Conservation (phyloP, 2,797 vertebrate genomes). For the Galagoides demidoff region DNA sequence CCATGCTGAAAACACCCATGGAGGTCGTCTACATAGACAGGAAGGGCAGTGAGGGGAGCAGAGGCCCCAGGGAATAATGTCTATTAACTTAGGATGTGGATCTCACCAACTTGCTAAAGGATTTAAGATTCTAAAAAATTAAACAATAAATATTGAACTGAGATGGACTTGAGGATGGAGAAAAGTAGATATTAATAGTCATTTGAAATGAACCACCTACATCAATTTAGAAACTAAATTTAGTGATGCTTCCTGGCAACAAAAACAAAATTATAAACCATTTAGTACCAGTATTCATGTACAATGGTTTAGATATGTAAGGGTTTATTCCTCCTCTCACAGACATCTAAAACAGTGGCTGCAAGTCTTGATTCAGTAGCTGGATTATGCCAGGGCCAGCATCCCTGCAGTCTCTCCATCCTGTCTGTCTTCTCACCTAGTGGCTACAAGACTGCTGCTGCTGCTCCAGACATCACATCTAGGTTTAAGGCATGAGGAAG, state of each 20-base stretch:
- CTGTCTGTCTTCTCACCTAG: not conserved
- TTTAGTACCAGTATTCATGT: constrained; percentile 6
- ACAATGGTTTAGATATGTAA: not conserved
- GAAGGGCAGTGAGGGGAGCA: not conserved
- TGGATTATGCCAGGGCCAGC: not conserved
- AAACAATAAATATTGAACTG: constrained; percentile 10
- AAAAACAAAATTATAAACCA: constrained; percentile 32
- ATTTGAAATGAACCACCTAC: not conserved
- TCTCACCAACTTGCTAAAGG: not conserved
- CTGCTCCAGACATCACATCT: not conserved
- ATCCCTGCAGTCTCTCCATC: not conserved
- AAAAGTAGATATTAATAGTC: not conserved
- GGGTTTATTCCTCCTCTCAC: not conserved
- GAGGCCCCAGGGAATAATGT: not conserved
- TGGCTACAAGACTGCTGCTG: not conserved
- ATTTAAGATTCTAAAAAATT: constrained; percentile 9
- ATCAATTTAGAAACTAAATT: constrained; percentile 12
- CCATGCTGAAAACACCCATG: not conserved
- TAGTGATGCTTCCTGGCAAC: constrained; percentile 24
- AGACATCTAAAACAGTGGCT: not conserved
- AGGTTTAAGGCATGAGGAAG: not conserved
- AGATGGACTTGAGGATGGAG: not conserved
- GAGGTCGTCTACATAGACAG: not conserved
- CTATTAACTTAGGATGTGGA: not conserved
- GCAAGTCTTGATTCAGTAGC: not conserved